phyloP scores from a whole-genome alignment of 2,797 vertebrate species.

The Falco concolor region DNA sequence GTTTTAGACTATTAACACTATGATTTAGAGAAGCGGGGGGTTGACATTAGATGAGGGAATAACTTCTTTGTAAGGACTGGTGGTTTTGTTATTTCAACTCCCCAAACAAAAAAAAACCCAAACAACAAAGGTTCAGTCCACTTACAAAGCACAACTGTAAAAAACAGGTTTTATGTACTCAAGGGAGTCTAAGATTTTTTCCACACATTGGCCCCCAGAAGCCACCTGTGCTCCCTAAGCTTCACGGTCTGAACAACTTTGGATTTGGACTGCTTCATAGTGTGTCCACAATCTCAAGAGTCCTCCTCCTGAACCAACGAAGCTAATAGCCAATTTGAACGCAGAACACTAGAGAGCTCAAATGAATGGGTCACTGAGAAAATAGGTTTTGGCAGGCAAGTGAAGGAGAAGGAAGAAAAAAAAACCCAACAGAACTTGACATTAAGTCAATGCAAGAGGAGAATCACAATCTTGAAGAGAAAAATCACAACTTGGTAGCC shows the following conservation, averaged over 20 bases:
- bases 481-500: not conserved
- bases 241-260: not conserved
- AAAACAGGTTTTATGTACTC: not conserved
- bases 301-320: not conserved
- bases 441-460: not conserved
- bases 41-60: not conserved
- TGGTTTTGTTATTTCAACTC: not conserved
- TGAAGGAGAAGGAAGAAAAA: not conserved
- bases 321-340: not conserved
- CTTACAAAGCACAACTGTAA: not conserved
- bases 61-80: not conserved
- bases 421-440: not conserved
- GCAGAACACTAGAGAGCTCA: not conserved
- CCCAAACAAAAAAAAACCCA: not conserved
- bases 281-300: not conserved
- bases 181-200: not conserved
- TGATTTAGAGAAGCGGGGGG: not conserved
- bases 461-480: not conserved
- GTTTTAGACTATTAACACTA: not conserved
- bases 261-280: not conserved
- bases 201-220: not conserved
- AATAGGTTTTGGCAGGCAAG: not conserved
- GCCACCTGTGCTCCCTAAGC: not conserved
- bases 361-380: not conserved
- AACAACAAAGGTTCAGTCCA: not conserved